Evolutionary conservation across 2,888 invertebrate species (phyloP).

Genomic region (Cerceris rybyensis): DNA sequence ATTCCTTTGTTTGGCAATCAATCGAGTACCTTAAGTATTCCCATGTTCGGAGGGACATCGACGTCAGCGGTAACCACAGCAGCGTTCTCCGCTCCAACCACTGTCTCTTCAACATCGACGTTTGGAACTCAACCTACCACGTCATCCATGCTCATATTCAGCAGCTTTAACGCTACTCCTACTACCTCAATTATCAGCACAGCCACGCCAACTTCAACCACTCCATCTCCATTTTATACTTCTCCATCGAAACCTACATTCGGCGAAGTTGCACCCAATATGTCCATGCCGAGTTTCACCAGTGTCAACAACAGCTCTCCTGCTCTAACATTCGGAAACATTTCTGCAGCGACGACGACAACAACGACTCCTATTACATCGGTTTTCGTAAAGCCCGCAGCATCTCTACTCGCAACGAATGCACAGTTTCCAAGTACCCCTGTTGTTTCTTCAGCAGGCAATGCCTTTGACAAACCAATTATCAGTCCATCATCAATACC

Average conservation of each 20-base stretch:
- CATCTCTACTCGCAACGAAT: conserved; percentile 34
- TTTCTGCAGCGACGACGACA: conserved; percentile 26
- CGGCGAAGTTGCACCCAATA: conserved; percentile 32
- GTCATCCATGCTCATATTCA: conserved; percentile 42
- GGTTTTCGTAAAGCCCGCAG: conserved; percentile 44
- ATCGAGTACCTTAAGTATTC: conserved; percentile 20
- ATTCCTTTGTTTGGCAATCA: conserved; percentile 44
- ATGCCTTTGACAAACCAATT: conserved; percentile 50
- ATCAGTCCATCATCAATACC: conserved; percentile 40
- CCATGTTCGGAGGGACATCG: conserved; percentile 41
- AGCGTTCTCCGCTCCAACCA: conserved; percentile 30
- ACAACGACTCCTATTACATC: conserved; percentile 35
- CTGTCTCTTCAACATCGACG: conserved; percentile 15
- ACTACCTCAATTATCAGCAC: conserved; percentile 14
- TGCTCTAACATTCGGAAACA: conserved; percentile 44
- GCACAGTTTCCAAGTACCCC: conserved; percentile 54
- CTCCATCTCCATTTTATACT: conserved; percentile 48
- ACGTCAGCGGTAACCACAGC: conserved; percentile 29
- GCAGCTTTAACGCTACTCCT: conserved; percentile 39
- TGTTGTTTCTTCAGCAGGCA: conserved; percentile 38
- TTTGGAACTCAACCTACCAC: conserved; percentile 38
- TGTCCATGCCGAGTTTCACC: conserved; percentile 37
- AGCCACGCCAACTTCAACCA: conserved; percentile 10
- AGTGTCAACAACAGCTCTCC: conserved; percentile 7
- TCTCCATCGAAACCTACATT: conserved; percentile 47